Percentiles rank a stretch among this genome's conserved stretches.
Conservation (phyloP, 2,797 vertebrate species). For the Australoheros facetus region DNA sequence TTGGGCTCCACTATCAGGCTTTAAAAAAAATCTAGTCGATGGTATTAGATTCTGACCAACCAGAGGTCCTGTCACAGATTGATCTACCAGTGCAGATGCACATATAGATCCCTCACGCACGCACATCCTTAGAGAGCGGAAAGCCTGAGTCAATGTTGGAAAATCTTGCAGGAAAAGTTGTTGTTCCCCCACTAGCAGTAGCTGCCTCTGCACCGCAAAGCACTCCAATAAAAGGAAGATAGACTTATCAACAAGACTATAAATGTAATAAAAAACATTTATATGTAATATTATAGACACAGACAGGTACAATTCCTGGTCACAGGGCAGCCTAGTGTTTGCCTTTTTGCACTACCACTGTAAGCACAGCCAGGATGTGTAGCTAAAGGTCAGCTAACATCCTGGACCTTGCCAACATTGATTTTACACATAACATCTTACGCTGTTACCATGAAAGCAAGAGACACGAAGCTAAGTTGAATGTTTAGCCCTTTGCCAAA, state of each 20-base stretch:
- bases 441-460: background rate
- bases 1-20: background rate
- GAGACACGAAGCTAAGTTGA: no score
- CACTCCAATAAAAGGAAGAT: background rate
- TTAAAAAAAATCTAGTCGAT: background rate
- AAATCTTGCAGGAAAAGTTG: background rate
- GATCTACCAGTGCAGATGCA: background rate
- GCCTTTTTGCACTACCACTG: background rate
- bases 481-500: background rate
- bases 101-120: background rate
- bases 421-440: background rate
- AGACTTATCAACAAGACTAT: background rate
- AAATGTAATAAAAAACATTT: background rate
- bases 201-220: background rate
- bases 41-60: background rate
- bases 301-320: background rate
- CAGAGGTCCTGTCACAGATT: background rate
- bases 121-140: background rate
- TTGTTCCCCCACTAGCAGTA: background rate
- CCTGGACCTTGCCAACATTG: background rate
- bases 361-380: background rate
- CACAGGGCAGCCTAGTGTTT: background rate
- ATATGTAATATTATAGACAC: background rate
- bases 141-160: background rate
- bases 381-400: background rate